Conservation (phyloP, 2,113 vertebrate species). For the Scophthalmus maximus region DNA sequence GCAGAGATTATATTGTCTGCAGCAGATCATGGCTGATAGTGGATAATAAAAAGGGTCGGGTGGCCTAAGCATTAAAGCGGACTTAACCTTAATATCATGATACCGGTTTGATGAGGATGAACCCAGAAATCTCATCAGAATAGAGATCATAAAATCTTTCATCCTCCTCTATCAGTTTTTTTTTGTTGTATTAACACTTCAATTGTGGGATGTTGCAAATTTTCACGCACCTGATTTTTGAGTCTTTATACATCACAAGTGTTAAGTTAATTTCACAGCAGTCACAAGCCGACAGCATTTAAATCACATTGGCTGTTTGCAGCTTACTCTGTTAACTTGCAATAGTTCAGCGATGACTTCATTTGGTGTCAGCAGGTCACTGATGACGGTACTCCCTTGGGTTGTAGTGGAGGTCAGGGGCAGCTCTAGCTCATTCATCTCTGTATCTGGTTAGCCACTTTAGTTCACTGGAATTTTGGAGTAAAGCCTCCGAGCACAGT, state of each 20-base stretch:
- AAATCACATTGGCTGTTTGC: constrained; percentile 13
- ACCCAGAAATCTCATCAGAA: constrained; percentile 46
- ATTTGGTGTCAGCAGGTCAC: constrained; percentile 1
- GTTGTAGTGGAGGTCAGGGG: constrained; percentile 1
- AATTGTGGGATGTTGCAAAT: constrained; percentile 1
- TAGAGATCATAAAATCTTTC: not conserved
- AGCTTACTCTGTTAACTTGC: constrained; percentile 2
- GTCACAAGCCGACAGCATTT: constrained; percentile 7
- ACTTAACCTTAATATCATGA: constrained; percentile 76
- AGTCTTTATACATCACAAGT: constrained; percentile 14
- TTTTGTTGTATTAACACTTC: constrained; percentile 5
- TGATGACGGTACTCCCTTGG: not conserved
- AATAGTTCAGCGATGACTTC: constrained; percentile 16
- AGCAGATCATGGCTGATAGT: constrained; percentile 60
- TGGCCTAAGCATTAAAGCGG: constrained; percentile 63
- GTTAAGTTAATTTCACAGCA: constrained; percentile 31
- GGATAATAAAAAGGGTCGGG: constrained; percentile 61
- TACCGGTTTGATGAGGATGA: constrained; percentile 56
- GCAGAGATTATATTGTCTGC: constrained; percentile 59
- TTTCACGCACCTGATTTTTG: constrained; percentile 10
- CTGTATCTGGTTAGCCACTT: constrained; percentile 10
- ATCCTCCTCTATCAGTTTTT: not conserved
- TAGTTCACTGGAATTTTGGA: constrained; percentile 25
- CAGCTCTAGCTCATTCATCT: not conserved
- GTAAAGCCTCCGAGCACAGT: constrained; percentile 10